These are phyloP conservation scores for Laupala kohalensis DNA, from an alignment of 1,140 invertebrate species.

Conservation along the genomic window DNA sequence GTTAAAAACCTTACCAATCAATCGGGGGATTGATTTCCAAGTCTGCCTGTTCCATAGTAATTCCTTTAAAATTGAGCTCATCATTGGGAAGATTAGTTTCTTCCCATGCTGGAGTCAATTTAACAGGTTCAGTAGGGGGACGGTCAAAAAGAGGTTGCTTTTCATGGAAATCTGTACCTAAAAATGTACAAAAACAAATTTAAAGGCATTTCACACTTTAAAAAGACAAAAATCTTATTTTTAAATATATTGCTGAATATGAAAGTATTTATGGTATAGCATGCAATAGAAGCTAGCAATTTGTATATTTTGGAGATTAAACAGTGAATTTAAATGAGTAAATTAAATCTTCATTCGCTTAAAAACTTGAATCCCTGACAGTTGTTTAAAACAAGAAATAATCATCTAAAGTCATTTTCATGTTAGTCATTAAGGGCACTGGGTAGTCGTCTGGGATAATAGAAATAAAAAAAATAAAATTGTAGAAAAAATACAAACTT, in stretches of 20 bases:
- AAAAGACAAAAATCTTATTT: too few relatives aligned
- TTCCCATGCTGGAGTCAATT: slow-evolving; percentile 74
- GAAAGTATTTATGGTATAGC: neutral
- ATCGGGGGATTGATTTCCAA: slow-evolving; percentile 60
- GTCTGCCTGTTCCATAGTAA: slow-evolving; percentile 56
- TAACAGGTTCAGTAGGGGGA: slow-evolving; percentile 53
- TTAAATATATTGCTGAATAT: too few relatives aligned
- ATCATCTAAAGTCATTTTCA: too few relatives aligned
- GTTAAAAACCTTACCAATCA: slow-evolving; percentile 46
- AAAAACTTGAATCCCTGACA: neutral
- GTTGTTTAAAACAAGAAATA: too few relatives aligned
- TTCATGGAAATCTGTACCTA: slow-evolving; percentile 26
- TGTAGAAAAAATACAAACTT: too few relatives aligned
- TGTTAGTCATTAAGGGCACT: too few relatives aligned
- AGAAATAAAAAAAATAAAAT: too few relatives aligned
- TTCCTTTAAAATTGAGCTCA: slow-evolving; percentile 66
- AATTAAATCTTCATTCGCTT: neutral
- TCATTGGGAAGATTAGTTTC: slow-evolving; percentile 68
- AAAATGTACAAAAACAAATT: slow-evolving; percentile 17
- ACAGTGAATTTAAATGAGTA: slow-evolving; percentile 20
- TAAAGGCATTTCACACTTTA: too few relatives aligned
- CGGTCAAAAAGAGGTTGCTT: slow-evolving; percentile 21
- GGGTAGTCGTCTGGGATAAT: too few relatives aligned
- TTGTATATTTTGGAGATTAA: slow-evolving; percentile 23
- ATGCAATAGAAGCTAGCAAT: slow-evolving; percentile 10